Percentiles rank a stretch among this genome's conserved stretches.
phyloP scores from a whole-genome alignment of 2,888 invertebrate genomes.

The Agrochola macilenta region DNA sequence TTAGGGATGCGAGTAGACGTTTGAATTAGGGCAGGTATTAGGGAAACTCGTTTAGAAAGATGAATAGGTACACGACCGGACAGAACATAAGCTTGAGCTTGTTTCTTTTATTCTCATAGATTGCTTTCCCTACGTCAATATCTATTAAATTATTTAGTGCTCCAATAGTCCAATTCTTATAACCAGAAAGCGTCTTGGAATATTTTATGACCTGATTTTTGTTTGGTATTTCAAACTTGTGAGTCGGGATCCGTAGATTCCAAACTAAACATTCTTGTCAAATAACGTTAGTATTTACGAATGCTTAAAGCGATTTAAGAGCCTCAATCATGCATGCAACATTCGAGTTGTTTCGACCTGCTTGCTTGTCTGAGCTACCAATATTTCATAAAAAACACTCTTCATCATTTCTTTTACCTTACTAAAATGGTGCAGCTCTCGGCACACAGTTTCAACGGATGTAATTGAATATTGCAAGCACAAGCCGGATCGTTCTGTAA shows the following conservation, averaged over 20 bases:
- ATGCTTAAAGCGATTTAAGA: background rate
- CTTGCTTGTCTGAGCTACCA: background rate
- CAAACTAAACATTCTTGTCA: background rate
- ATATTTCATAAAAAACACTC: background rate
- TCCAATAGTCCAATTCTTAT: background rate
- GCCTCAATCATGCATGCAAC: background rate
- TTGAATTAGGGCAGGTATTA: conserved; percentile 61
- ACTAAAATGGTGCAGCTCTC: background rate
- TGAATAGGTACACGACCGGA: conserved; percentile 32
- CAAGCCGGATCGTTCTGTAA: background rate
- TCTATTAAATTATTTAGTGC: background rate
- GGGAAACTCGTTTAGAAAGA: conserved; percentile 50
- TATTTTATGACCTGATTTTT: background rate
- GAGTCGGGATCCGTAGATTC: background rate
- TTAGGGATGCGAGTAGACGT: conserved; percentile 38
- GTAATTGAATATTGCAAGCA: conserved; percentile 29
- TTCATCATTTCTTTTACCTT: background rate
- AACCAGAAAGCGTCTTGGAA: background rate
- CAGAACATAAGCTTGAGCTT: background rate
- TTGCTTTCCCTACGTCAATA: background rate
- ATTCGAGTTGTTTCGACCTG: background rate
- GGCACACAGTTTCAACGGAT: conserved; percentile 11
- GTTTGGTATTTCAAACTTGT: background rate
- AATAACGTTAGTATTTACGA: too few relatives aligned
- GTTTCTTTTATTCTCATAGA: conserved; percentile 11